phyloP scores from a whole-genome alignment of 2,888 invertebrate species.

The Diarsia mendica region DNA sequence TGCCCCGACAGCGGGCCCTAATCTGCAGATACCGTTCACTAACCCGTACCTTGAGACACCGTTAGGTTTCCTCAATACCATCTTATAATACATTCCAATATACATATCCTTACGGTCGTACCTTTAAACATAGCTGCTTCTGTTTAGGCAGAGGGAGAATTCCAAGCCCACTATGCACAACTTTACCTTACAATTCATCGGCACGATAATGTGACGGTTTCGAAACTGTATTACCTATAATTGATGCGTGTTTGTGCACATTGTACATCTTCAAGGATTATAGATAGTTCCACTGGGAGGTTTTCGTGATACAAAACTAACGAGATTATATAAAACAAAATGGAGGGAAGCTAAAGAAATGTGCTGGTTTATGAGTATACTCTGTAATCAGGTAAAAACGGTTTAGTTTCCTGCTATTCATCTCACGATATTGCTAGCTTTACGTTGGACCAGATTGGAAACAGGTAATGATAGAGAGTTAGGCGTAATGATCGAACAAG shows the following conservation, averaged over 20 bases:
- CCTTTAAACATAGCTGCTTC: constrained; percentile 11
- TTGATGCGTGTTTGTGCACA: constrained; percentile 31
- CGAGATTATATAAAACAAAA: not conserved
- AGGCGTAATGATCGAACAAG: constrained; percentile 46
- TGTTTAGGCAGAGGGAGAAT: constrained; percentile 13
- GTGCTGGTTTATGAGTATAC: constrained; percentile 7
- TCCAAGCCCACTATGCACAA: constrained; percentile 20
- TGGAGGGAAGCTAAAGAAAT: not conserved
- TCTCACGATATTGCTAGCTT: constrained; percentile 34
- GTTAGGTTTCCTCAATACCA: constrained; percentile 69
- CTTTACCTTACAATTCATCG: constrained; percentile 29
- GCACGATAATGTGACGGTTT: constrained; percentile 36
- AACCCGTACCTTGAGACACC: constrained; percentile 70
- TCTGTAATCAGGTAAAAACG: constrained; percentile 27
- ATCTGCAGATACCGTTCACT: constrained; percentile 72
- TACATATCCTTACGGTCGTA: constrained; percentile 33
- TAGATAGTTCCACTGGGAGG: not conserved
- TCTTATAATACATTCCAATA: constrained; percentile 46
- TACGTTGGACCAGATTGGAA: constrained; percentile 40
- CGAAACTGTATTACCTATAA: constrained; percentile 24
- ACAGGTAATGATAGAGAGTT: constrained; percentile 53
- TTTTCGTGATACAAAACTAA: not conserved
- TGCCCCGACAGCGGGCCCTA: constrained; percentile 68
- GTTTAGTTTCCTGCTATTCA: constrained; percentile 42
- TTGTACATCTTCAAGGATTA: constrained; percentile 21